These are phyloP conservation scores for Rhynchonycteris naso DNA, from an alignment of 2,797 vertebrate species.

Conservation along the genomic window DNA sequence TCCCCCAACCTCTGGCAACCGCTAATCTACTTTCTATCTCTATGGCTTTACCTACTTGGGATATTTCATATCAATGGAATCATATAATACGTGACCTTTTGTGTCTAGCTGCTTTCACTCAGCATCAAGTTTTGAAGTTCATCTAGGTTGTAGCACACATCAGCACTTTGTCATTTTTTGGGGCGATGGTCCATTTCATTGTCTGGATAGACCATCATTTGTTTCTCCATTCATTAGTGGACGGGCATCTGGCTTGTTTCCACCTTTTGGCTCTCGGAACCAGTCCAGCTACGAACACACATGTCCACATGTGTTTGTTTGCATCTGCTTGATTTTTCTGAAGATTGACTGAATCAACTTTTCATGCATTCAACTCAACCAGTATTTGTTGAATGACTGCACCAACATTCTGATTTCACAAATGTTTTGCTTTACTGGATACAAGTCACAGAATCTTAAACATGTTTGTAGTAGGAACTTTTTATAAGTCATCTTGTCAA, in stretches of 20 bases:
- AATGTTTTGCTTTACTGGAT: constrained; percentile 23
- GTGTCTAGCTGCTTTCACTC: not conserved
- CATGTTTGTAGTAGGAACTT: not conserved
- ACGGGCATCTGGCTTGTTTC: not conserved
- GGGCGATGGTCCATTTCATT: not conserved
- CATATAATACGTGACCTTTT: not conserved
- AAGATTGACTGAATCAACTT: not conserved
- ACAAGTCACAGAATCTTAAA: constrained; percentile 46
- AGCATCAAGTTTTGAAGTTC: not conserved
- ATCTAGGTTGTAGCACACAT: not conserved
- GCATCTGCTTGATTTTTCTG: not conserved
- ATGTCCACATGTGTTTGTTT: not conserved
- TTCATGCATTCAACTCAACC: not conserved
- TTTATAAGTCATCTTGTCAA: not conserved
- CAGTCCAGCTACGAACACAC: not conserved
- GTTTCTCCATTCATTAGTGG: not conserved
- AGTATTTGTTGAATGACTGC: not conserved
- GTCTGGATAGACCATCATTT: not conserved
- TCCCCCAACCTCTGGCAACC: no score
- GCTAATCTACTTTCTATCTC: no score
- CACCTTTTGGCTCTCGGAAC: not conserved
- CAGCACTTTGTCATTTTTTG: not conserved
- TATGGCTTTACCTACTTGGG: no score
- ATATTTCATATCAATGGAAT: no score
- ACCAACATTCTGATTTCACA: not conserved